Evolutionary conservation across 2,113 vertebrate species (phyloP), one percentile per base, ranked within the genome.

Genomic region (Heterochromis multidens): DNA sequence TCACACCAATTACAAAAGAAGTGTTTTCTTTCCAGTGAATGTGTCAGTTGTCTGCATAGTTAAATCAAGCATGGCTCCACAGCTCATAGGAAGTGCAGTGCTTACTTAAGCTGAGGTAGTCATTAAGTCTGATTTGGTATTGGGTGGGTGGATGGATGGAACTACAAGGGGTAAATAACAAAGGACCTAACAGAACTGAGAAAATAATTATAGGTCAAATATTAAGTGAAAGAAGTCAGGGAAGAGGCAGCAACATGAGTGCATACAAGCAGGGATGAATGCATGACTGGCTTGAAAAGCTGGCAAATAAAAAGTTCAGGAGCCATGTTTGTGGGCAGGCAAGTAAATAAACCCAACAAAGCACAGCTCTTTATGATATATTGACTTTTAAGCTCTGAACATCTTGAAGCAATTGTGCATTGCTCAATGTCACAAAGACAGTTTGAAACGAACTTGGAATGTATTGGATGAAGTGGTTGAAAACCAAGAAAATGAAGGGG

Each of bases 351-450:
- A 61, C 72, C 52, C 56, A 81, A 17, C n/a, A 81, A 84, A 78
- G n/a, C 85, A 78, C 58, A 29, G 29, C n/a, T 67, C 77, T 84
- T 87, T 27, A n/a, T 57, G 23, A 88, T 77, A 77, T 46, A 61
- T 40, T 79, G 79, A 82, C 62, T 91, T 88, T 90, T 80, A 52
- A 54, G 49, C 43, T 43, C 33, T 19, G 25, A 25, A 88, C 93
- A 94, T 94, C 93, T 95, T 93, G 93, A 95, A 94, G 58, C 79
- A 77, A 93, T 94, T 70, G 70, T 3, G 14, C 52, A n/a, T 93
- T 94, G 94, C 93, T 84, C 87, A 94, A 92, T 88, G 81, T 87
- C 81, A 60, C 43, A 83, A 85, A 86, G 87, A 83, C 88, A 76
- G 89, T 85, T 92, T 77, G 85, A 92, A 79, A 89, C 81, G 40